Base-by-base conservation (phyloP, 2,113 vertebrate genomes). In the Rhipidura dahli region DNA sequence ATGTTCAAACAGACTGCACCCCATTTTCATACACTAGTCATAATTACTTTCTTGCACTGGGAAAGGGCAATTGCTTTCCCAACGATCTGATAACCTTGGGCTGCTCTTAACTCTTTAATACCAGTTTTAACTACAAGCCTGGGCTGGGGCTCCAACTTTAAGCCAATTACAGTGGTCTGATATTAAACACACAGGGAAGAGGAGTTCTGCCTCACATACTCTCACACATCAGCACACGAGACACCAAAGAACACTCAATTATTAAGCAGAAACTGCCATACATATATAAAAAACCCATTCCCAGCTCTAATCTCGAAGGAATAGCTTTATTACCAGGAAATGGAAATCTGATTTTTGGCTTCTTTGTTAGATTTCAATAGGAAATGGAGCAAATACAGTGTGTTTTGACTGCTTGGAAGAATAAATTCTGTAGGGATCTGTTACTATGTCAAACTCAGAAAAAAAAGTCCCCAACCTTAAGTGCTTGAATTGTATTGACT, bases 51-150 rank as follows among this genome's bases (percentile, higher is more conserved):
- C 95, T 89, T 89, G 94, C 79, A 27, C 93, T 31, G 61, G 44
- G 69, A 96, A 97, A 94, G 93, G 92, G 87, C 77, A 94, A 97
- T 96, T 96, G 94, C 98, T 97, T 97, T 96, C 95, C 76, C 68
- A 97, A 93, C 81, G 89, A 94, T 92, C 98, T 98, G 98, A 98
- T 97, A 98, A 98, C 97, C 97, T 97, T 97, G 97, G 97, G 97
- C 96, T 96, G 95, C 97, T 97, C 97, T 97, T 96, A 97, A 96
- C 97, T 97, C 97, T 96, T 93, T 95, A 94, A 91, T 76, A 96
- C 97, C 87, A 63, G 90, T 76, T 93, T 82, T 50, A 87, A 95
- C 94, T 90, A 69, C 92, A 95, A 98, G 98, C 98, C 98, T 86
- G 93, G 97, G 93, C 73, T 27, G 11, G 24, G 50, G 40, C 84